phyloP scores from a whole-genome alignment of 37 sponge, comb jelly and placozoan genomes.

The Chondrosia reniformis region DNA sequence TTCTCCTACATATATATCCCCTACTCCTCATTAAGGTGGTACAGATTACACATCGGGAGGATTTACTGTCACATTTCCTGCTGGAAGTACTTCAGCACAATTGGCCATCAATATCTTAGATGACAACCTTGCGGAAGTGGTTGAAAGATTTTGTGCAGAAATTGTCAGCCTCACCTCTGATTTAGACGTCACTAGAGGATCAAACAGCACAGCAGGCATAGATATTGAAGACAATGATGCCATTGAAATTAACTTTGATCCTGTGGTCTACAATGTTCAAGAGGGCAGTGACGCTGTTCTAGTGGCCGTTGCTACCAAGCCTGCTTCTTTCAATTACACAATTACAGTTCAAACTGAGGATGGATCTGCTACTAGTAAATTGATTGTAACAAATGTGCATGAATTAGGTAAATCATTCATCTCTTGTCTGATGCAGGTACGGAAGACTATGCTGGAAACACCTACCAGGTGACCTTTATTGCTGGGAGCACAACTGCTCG shows the following conservation, averaged over 20 bases:
- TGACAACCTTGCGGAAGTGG: background rate
- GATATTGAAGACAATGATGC: conserved; percentile 33
- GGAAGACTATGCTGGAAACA: background rate
- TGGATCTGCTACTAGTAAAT: conserved; percentile 42
- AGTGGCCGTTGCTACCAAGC: too few relatives aligned
- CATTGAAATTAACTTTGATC: background rate
- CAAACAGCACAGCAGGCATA: conserved; percentile 6
- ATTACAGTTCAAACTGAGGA: conserved; percentile 24
- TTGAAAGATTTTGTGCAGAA: conserved; percentile 28
- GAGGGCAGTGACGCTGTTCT: too few relatives aligned
- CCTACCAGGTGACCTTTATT: background rate
- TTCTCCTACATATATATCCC: too few relatives aligned
- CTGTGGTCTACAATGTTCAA: background rate
- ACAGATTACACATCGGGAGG: background rate
- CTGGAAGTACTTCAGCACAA: conserved; percentile 1
- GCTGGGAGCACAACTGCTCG: background rate
- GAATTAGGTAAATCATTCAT: background rate
- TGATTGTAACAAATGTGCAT: background rate
- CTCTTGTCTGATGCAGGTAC: background rate
- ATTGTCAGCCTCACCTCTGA: background rate
- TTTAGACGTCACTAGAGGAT: background rate
- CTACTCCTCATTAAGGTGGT: background rate
- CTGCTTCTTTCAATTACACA: background rate
- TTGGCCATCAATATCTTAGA: background rate
- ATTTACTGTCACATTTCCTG: conserved; percentile 2